Evolutionary conservation across 2,113 vertebrate genomes (phyloP).

Genomic region (Telmatochromis sp.): DNA sequence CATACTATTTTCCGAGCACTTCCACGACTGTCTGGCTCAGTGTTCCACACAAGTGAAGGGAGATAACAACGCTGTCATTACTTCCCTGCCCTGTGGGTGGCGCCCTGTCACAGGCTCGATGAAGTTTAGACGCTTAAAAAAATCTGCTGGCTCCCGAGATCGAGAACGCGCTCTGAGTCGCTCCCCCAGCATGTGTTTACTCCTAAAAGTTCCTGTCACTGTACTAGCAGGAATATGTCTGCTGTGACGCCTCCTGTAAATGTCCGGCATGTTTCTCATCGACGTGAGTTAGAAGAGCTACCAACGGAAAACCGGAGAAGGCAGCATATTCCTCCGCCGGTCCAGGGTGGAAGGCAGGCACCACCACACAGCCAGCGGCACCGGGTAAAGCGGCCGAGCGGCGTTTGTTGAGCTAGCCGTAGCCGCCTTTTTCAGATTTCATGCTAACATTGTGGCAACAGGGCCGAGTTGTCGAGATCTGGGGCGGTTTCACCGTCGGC

Average conservation of each 20-base stretch:
- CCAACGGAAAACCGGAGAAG: neutral
- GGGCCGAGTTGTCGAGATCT: neutral
- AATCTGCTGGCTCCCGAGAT: neutral
- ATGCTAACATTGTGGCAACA: neutral
- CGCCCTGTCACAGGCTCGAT: neutral
- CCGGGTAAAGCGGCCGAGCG: conserved; percentile 24
- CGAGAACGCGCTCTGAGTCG: neutral
- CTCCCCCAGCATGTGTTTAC: neutral
- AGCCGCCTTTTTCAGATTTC: neutral
- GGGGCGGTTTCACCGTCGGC: neutral
- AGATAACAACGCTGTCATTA: neutral
- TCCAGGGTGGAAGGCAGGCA: neutral
- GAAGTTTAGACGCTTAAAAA: neutral
- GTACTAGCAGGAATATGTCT: conserved; percentile 41
- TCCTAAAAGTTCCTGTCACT: neutral
- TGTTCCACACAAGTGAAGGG: neutral
- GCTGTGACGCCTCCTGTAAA: neutral
- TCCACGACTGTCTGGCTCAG: neutral
- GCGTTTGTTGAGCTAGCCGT: neutral
- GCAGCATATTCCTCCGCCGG: neutral
- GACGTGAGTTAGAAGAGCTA: conserved; percentile 8
- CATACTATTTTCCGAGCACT: rapidly evolving
- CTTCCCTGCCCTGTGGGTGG: neutral
- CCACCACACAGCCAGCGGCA: neutral
- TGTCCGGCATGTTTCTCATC: neutral